A percentile compares a stretch with the other conserved stretches of the same genome.
Evolutionary conservation across 2,797 vertebrate species (phyloP).

Genomic region (Salarias fasciatus): DNA sequence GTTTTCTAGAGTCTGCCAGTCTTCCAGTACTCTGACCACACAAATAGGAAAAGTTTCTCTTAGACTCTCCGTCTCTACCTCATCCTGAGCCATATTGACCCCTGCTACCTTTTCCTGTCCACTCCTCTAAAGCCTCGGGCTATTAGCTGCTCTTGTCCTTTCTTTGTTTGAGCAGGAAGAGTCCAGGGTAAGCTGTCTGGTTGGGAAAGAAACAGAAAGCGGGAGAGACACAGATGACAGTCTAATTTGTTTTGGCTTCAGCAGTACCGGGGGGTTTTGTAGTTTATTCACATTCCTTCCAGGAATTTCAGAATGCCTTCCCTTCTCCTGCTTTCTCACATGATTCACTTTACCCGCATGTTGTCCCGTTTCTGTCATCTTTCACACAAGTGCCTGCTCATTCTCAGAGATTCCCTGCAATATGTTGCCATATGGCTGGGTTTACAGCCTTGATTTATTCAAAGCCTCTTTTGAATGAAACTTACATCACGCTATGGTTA

Average conservation of each 20-base stretch:
- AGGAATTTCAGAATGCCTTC: constrained; percentile 17
- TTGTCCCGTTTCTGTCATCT: constrained; percentile 42
- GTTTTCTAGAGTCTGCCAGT: constrained; percentile 16
- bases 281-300: constrained; percentile 43
- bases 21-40: constrained; percentile 9
- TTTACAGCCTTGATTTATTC: constrained; percentile 56
- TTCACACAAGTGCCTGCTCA: constrained; percentile 32
- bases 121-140: constrained; percentile 52
- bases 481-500: constrained; percentile 29
- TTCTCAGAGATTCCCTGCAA: constrained; percentile 32
- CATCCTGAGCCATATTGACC: constrained; percentile 54
- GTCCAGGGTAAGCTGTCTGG: constrained; percentile 10
- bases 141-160: constrained; percentile 35
- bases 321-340: constrained; percentile 6
- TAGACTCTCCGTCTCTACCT: constrained; percentile 19
- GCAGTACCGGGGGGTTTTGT: constrained; percentile 26
- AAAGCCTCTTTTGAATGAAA: constrained; percentile 11
- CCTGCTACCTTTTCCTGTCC: constrained; percentile 30
- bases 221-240: constrained; percentile 15
- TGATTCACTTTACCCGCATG: constrained; percentile 26
- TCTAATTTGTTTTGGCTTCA: constrained; percentile 35
- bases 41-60: constrained; percentile 32
- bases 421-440: constrained; percentile 48
- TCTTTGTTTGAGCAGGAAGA: constrained; percentile 8
- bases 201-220: constrained; percentile 6